Conservation (phyloP, 64 coral and sea anemone genomes). For the Astreopora myriophthalma region DNA sequence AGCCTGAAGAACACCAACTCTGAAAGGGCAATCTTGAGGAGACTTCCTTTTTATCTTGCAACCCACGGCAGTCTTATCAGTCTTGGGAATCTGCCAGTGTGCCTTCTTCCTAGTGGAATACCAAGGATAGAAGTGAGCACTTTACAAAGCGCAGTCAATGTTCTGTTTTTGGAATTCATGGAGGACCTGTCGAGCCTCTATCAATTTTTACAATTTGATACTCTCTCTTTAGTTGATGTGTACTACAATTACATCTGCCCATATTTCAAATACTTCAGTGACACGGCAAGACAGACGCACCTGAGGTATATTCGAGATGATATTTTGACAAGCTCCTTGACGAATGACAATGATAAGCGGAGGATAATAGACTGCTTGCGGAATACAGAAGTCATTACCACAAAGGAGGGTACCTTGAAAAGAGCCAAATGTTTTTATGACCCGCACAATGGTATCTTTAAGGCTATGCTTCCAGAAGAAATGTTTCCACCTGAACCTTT, state of each 20-base stretch:
- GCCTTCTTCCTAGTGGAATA: neutral
- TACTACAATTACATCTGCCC: conserved; percentile 55
- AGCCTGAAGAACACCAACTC: neutral
- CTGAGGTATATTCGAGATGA: conserved; percentile 4
- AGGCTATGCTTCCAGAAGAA: conserved; percentile 10
- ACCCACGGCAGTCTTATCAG: conserved; percentile 20
- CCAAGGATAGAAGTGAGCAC: conserved; percentile 20
- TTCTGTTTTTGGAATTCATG: conserved; percentile 42
- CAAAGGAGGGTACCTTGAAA: neutral
- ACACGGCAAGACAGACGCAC: conserved; percentile 30
- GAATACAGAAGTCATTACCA: conserved; percentile 6
- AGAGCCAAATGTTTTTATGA: conserved; percentile 21
- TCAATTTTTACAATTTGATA: neutral
- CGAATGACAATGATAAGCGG: neutral
- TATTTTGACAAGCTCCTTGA: neutral
- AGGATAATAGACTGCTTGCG: neutral
- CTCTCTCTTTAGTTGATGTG: conserved; percentile 16
- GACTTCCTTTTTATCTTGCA: conserved; percentile 52
- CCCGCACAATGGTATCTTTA: conserved; percentile 18
- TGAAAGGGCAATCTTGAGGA: neutral
- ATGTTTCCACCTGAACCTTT: conserved; percentile 43
- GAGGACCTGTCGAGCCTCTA: neutral
- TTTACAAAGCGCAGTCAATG: conserved; percentile 16
- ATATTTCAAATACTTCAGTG: conserved; percentile 49
- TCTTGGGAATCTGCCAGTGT: neutral